Evolutionary conservation across 2,888 invertebrate species (phyloP), one percentile per base, ranked within the genome.

Genomic region (Mythimna impura): DNA sequence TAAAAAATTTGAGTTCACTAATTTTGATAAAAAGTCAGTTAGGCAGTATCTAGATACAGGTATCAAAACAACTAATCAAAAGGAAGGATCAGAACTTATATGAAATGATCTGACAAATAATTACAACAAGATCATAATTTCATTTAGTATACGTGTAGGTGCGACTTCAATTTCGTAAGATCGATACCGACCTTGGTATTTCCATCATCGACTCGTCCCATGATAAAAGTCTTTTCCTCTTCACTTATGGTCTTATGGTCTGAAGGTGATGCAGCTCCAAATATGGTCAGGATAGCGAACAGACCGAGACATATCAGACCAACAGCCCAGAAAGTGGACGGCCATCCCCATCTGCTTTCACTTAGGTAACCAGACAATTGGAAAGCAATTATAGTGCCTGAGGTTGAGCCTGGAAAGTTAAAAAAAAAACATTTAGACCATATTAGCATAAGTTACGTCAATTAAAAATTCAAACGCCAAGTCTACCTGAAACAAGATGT

Each of bases 361-460:
- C 97, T 97, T 3, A 98, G 91, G 0, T 96, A 80, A 1, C 98
- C 98, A 34, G 97, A 97, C 17, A 97, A 86, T 6, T 97, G 97
- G 88, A 97, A 95, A 1, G 97, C 97, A 12, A 97, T 82, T 0
- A 97, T 97, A 0, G 97, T 97, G 0, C 98, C 98, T 8, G 97
- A 91, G 71, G 97, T 97, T 1, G 97, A 95, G 0, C 98, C 98
- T 89, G 96, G 89, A 83, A 77, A 64, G n/a, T 43, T 36, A 3
- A 43, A 17, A 3, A 34, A 65, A 7, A 50, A 25, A 12, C 36
- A 8, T 36, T 36, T 36, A 36, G 3, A 36, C 36, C 30, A 30
- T 30, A 25, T 25, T 25, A 25, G 1, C 25, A 30, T 30, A 30
- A 30, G 30, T 30, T 3, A 30, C 30, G 30, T 25, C 25, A 25